A percentile compares a stretch with the other conserved stretches of the same genome.
Conservation (phyloP, 2,888 invertebrate species). For the Dicyrtoma fusca region DNA sequence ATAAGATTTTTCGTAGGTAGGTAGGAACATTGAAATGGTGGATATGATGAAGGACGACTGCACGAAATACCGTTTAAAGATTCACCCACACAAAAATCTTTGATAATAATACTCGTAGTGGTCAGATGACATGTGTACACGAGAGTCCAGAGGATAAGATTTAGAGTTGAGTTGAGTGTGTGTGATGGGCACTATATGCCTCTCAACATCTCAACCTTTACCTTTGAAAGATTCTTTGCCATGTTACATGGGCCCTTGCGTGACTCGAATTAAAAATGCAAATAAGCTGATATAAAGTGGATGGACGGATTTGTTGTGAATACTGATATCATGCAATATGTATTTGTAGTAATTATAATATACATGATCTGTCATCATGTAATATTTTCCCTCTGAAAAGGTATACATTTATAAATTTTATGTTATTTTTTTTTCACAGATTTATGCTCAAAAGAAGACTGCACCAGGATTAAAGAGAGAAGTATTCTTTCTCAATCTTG, state of each 20-base stretch:
- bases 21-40: conserved; percentile 29
- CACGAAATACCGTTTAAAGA: conserved; percentile 37
- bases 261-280: neutral
- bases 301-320: neutral
- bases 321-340: neutral
- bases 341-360: too few relatives aligned
- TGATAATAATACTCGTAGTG: neutral
- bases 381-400: neutral
- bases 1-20: conserved; percentile 29
- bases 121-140: neutral
- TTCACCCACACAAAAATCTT: conserved; percentile 30
- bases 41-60: conserved; percentile 33
- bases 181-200: too few relatives aligned
- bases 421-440: conserved; percentile 24
- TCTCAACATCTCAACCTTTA: too few relatives aligned
- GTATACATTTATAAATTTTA: neutral
- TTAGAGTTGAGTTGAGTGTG: too few relatives aligned
- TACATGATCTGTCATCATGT: neutral
- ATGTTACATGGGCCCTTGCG: neutral
- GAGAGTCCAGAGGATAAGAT: neutral
- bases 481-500: conserved; percentile 94
- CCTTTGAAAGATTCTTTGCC: too few relatives aligned
- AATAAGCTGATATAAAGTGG: neutral
- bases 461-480: conserved; percentile 68
- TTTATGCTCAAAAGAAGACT: conserved; percentile 42